Conservation (phyloP, 2,113 vertebrate species). For the Burhinus oedicnemus region DNA sequence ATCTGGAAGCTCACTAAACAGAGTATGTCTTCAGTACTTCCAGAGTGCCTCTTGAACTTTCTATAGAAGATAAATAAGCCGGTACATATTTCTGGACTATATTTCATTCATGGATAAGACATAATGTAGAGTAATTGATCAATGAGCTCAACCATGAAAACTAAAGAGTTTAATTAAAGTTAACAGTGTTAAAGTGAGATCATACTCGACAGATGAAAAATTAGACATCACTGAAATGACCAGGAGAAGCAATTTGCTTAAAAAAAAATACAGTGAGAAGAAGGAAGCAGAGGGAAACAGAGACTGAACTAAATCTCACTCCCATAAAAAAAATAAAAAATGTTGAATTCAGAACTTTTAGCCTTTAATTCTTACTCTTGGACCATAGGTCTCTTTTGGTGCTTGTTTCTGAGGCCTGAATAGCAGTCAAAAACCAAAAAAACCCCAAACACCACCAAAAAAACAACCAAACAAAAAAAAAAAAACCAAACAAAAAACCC, state of each 20-base stretch:
- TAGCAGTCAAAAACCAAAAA: neutral
- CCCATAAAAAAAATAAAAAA: neutral
- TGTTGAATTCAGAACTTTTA: neutral
- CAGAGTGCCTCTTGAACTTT: neutral
- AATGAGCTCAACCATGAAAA: slow-evolving; percentile 46
- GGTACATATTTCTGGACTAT: neutral
- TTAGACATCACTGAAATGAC: neutral
- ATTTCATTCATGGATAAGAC: neutral
- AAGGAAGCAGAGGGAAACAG: neutral
- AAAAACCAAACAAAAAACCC: neutral
- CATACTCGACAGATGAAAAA: slow-evolving; percentile 1
- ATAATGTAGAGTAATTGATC: slow-evolving; percentile 32
- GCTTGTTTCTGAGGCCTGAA: neutral
- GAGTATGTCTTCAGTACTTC: neutral
- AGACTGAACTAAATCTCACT: neutral
- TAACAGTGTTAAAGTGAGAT: neutral
- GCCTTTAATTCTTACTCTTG: neutral
- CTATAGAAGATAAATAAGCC: neutral
- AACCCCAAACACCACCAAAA: too few relatives aligned
- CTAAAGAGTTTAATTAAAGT: slow-evolving; percentile 28
- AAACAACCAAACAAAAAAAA: too few relatives aligned
- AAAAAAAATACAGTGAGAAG: neutral
- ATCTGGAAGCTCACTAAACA: neutral
- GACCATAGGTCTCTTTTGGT: neutral
- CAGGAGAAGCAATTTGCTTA: neutral